Conservation (phyloP, 2,113 vertebrate species). For the Corapipo altera region DNA sequence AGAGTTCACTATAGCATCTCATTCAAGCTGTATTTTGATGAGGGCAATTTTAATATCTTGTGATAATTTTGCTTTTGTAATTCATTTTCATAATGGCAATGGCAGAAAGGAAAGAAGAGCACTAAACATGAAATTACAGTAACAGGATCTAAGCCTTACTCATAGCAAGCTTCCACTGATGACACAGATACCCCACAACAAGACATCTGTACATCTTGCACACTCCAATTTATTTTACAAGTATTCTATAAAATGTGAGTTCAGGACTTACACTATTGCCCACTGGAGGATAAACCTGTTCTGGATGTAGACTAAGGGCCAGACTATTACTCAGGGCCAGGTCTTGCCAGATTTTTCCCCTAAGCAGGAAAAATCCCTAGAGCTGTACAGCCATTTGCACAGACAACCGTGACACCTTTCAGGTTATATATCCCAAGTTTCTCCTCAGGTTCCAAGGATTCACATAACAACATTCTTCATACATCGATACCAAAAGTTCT, state of each 20-base stretch:
- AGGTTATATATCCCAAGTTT: neutral
- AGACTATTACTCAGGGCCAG: neutral
- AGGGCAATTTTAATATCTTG: conserved; percentile 56
- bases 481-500: neutral
- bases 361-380: neutral
- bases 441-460: neutral
- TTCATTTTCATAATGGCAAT: conserved; percentile 39
- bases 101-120: neutral
- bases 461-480: neutral
- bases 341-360: neutral
- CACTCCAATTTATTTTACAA: neutral
- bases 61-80: conserved; percentile 29
- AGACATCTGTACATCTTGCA: neutral
- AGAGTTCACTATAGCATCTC: neutral
- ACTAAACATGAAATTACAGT: conserved; percentile 9
- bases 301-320: neutral
- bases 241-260: neutral
- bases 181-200: neutral
- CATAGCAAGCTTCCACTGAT: neutral
- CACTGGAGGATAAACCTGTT: neutral
- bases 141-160: neutral
- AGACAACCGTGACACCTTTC: neutral
- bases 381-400: neutral
- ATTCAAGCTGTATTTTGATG: conserved; percentile 26
- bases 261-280: neutral